Evolutionary conservation across 1,140 invertebrate species (phyloP).

Genomic region (Archivesica marissinica): DNA sequence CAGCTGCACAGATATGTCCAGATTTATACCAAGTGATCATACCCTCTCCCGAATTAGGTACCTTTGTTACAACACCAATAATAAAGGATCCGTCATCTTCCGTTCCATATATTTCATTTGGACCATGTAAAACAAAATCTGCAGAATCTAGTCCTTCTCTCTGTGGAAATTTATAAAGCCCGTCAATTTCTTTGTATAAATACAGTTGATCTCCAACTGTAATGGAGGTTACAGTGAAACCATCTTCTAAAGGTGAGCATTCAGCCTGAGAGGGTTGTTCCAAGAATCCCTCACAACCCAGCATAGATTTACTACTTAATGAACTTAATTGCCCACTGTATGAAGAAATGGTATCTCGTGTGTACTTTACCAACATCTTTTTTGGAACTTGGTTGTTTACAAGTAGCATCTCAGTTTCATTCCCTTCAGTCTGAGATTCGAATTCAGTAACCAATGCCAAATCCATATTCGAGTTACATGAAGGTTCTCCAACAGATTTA

Average conservation of each 20-base stretch:
- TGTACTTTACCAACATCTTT: conserved; percentile 28
- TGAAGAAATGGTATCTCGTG: conserved; percentile 5
- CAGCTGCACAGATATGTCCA: not conserved
- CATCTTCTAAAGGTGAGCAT: conserved; percentile 21
- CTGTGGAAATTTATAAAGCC: conserved; percentile 12
- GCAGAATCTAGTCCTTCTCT: not conserved
- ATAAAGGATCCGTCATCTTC: conserved; percentile 5
- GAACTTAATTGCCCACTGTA: not conserved
- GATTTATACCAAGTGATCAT: not conserved
- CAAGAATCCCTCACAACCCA: conserved; percentile 11
- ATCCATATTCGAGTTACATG: not conserved
- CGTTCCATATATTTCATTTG: conserved; percentile 29
- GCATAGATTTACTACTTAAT: conserved; percentile 3
- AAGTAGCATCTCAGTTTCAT: conserved; percentile 19
- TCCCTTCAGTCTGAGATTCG: not conserved
- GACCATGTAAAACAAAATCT: conserved; percentile 15
- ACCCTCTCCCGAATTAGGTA: not conserved
- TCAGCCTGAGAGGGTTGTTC: not conserved
- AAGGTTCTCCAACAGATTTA: not conserved
- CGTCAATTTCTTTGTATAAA: conserved; percentile 1
- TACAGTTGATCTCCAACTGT: conserved; percentile 8
- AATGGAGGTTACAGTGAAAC: conserved; percentile 6
- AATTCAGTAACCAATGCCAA: not conserved
- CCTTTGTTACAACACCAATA: conserved; percentile 9
- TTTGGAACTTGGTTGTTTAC: conserved; percentile 16